phyloP scores from a whole-genome alignment of 1,140 invertebrate species.

The Notospermus geniculatus region DNA sequence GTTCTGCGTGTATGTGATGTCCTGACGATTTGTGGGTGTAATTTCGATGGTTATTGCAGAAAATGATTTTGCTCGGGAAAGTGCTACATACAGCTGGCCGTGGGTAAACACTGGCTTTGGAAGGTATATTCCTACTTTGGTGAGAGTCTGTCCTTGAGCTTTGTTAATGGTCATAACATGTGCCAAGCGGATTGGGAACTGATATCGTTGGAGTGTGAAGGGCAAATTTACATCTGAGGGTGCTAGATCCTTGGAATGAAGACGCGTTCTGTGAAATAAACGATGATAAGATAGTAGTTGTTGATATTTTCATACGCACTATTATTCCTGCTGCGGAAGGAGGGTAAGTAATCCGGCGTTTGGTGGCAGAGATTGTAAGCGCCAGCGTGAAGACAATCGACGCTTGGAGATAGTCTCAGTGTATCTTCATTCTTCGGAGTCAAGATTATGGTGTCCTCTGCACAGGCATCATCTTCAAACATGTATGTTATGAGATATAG shows the following conservation, averaged over 20 bases:
- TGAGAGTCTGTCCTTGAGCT: slow-evolving; percentile 58
- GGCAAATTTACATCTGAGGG: slow-evolving; percentile 22
- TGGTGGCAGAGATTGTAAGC: no score
- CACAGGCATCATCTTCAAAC: neutral
- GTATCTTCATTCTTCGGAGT: neutral
- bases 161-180: slow-evolving; percentile 63
- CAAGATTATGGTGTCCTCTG: neutral
- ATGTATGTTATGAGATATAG: neutral
- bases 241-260: slow-evolving; percentile 29
- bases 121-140: slow-evolving; percentile 34
- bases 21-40: no score
- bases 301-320: slow-evolving; percentile 13
- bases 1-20: no score
- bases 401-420: neutral
- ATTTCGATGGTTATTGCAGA: no score
- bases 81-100: neutral
- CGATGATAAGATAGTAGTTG: no score
- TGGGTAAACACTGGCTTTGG: slow-evolving; percentile 26
- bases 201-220: slow-evolving; percentile 55
- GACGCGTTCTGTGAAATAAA: no score
- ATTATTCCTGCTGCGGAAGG: slow-evolving; percentile 24
- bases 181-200: slow-evolving; percentile 58
- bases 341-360: no score
- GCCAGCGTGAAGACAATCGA: no score
- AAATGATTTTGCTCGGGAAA: no score